Percentiles rank a stretch among this genome's conserved stretches.
Evolutionary conservation across 2,888 invertebrate genomes (phyloP).

Genomic region (Dasypogon diadema): DNA sequence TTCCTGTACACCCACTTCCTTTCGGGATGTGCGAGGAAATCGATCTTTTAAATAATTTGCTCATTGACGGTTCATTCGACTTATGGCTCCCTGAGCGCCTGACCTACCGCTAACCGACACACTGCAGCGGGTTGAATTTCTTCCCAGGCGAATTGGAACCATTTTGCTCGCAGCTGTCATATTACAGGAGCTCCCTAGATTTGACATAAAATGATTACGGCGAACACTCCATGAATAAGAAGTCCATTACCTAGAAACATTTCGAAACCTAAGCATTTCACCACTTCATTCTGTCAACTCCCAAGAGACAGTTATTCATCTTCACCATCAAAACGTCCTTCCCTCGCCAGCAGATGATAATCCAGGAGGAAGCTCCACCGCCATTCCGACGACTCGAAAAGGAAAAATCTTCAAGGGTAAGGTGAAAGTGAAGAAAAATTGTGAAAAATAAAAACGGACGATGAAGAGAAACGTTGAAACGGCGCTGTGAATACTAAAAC

Average conservation of each 20-base stretch:
- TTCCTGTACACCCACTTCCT: slow-evolving; percentile 16
- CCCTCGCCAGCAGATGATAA: slow-evolving; percentile 37
- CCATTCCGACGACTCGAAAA: not conserved
- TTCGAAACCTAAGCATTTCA: slow-evolving; percentile 49
- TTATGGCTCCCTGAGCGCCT: not conserved
- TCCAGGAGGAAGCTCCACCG: slow-evolving; percentile 27
- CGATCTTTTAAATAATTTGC: slow-evolving; percentile 27
- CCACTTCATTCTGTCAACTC: slow-evolving; percentile 49
- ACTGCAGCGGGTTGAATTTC: not conserved
- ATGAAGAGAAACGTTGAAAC: slow-evolving; percentile 42
- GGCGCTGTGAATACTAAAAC: slow-evolving; percentile 44
- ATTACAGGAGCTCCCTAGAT: slow-evolving; percentile 41
- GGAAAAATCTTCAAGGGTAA: slow-evolving; percentile 26
- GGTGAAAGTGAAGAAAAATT: slow-evolving; percentile 49
- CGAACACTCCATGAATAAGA: slow-evolving; percentile 49
- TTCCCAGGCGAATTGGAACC: slow-evolving; percentile 39
- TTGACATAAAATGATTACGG: slow-evolving; percentile 47
- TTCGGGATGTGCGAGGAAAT: slow-evolving; percentile 18
- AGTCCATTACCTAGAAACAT: slow-evolving; percentile 46
- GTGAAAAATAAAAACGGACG: slow-evolving; percentile 50
- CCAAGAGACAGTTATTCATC: slow-evolving; percentile 50
- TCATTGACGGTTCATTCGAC: not conserved
- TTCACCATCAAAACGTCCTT: slow-evolving; percentile 40
- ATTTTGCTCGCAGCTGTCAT: slow-evolving; percentile 46
- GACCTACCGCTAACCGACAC: slow-evolving; percentile 4